Percentiles rank a stretch among this genome's conserved stretches.
Conservation (phyloP, 2,888 invertebrate species). For the Choreutis nemorana region DNA sequence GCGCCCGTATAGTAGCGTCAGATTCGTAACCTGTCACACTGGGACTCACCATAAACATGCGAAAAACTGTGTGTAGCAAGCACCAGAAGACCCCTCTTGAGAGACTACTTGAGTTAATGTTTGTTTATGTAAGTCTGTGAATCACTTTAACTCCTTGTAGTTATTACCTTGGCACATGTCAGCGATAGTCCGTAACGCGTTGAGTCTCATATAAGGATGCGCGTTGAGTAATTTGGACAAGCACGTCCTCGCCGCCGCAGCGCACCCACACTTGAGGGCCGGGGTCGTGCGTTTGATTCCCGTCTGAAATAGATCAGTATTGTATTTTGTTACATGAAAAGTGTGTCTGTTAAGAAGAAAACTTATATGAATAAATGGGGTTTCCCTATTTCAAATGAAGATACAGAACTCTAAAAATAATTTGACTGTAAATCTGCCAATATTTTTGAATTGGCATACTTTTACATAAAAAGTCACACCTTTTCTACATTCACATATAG, state of each 20-base stretch:
- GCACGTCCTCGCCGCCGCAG: constrained; percentile 16
- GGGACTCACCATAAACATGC: no score
- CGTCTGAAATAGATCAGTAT: constrained; percentile 23
- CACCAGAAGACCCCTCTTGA: no score
- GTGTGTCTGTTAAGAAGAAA: no score
- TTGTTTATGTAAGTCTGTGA: no score
- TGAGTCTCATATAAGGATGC: constrained; percentile 26
- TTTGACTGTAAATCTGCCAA: no score
- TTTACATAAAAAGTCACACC: no score
- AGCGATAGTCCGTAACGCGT: constrained; percentile 26
- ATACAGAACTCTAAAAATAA: neutral
- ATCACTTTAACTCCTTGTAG: no score
- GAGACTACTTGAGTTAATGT: no score
- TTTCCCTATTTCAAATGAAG: neutral
- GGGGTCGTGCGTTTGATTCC: constrained; percentile 24
- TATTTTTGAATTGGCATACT: no score
- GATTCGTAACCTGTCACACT: no score
- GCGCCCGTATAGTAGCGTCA: no score
- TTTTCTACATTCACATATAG: neutral
- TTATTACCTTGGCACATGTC: constrained; percentile 25
- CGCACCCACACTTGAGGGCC: constrained; percentile 25
- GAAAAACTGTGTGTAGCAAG: no score
- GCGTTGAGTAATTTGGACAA: constrained; percentile 21
- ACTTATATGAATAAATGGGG: neutral
- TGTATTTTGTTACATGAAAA: neutral